Evolutionary conservation across 2,888 invertebrate genomes (phyloP), one percentile per base, ranked within the genome.

Genomic region (Metalampra italica): DNA sequence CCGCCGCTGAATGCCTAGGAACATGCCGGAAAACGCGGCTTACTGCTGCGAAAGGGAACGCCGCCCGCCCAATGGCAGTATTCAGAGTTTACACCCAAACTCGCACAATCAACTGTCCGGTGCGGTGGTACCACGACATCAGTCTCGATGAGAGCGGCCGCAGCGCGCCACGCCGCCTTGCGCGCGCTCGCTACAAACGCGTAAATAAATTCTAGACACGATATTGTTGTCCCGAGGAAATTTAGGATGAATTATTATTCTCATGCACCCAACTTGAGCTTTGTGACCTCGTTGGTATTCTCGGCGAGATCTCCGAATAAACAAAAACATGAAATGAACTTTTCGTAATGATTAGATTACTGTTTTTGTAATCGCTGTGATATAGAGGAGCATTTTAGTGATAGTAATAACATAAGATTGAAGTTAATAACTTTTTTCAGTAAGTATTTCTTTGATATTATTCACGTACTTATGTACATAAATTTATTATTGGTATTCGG

Each of bases 111-210:
- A 3, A 11, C 32, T 7, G 11, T 32, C 32, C 32, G 22, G 7
- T 7, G 1, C 11, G 22, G 40, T 11, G 3, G 9, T 41, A 29
- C 22, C 22, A 22, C 30, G 14, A 32, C 9, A 15, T 11, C 74
- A 83, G 82, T 84, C 71, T 71, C 67, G 57, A 68, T 71, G 67
- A 68, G 73, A 62, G 65, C 78, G 76, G 68, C 71, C 55, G 55
- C 52, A 60, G 64, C 58, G 71, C 56, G 68, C 63, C 78, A 77
- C 82, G 84, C 72, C 66, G 45, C 46, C 50, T 50, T 50, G 48
- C 49, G 44, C 48, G 36, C 52, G 34, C 55, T 56, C 50, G 52
- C 50, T 60, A 55, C 60, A 63, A 59, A 43, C 62, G 66, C 74
- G 74, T 67, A 68, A 72, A 71, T 70, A 68, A 36, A 72, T 71